Base-by-base conservation (phyloP, 2,113 vertebrate species). In the Octodon degus region DNA sequence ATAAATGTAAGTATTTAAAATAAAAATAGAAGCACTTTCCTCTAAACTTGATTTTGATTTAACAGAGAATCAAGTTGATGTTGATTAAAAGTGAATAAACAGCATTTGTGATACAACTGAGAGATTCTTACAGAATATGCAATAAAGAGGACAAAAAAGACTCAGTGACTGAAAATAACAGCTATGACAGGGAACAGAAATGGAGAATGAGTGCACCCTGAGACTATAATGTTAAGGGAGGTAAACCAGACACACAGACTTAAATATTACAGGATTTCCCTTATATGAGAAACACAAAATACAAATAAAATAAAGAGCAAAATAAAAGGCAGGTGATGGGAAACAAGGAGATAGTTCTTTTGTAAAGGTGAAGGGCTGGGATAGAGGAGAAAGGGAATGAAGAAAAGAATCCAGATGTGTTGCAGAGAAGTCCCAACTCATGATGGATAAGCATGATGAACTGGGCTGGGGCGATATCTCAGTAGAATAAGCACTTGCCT, bases 1-100 rank as follows among this genome's bases (percentile, higher is more conserved):
- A 43, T 40, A 37, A 68, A 87, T 76, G 17, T 50, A 84, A 85
- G 34, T n/a, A 62, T 32, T 74, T 86, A 63, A 60, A 94, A 86
- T 19, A 6, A 72, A 88, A 85, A 53, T 47, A 11, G 22, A 86
- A 50, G 3, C 16, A 0, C 24, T 96, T 86, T 82, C 62, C 58
- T 84, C 53, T 77, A 27, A 81, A 82, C 34, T 90, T 92, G 12
- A 86, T 68, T 92, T 89, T 53, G 80, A 13, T 47, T 84, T 89
- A 72, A 85, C 50, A 14, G 30, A 62, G 93, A 89, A 89, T 89
- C 27, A 92, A 95, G 40, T 53, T 72, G 74, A 40, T 30, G 47
- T 20, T 40, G 32, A 72, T 72, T 89, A 43, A 92, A 76, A 40
- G 32, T 34, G 40, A 81, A 67, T 53, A 77, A 81, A 86, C 72